Base-by-base conservation (phyloP, 2,797 vertebrate species). In the Mastacembelus armatus region DNA sequence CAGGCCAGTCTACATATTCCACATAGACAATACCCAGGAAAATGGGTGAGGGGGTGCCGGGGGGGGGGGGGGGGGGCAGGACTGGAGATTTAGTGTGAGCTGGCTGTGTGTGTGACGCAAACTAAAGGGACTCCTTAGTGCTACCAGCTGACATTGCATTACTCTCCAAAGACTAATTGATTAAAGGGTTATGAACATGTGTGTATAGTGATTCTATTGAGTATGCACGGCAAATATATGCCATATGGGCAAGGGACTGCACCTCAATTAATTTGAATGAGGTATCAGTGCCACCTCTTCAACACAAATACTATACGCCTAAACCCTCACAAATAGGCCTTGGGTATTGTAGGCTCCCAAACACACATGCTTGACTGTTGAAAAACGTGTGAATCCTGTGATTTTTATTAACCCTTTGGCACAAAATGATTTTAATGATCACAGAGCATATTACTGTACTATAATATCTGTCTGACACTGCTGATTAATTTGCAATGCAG, bases 161-260 rank as follows among this genome's bases (percentile, higher is more conserved):
- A 86, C 76, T 88, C 85, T 84, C 74, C 72, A 74, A 72, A 82
- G 60, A 84, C 85, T 91, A 91, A 93, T 90, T 92, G 88, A 92
- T 92, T 92, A 89, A 88, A 88, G 77, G 67, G 84, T 79, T 85
- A 74, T 85, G 81, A 78, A 70, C 74, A 79, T 80, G 80, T 87
- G 80, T 74, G 64, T 61, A 58, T 74, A 65, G 73, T 68, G 64
- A 81, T 73, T 70, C 26, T 76, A 54, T 57, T 66, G 74, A 66
- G 83, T 30, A 60, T 71, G 78, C 58, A 76, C 68, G 64, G 76
- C 29, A 82, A 85, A 88, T 86, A 78, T 66, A 56, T 62, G 61
- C 86, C 92, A 89, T 91, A 91, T 90, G 90, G 89, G 58, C 38
- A 19, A 88, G 67, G 80, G 80, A 85, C 85, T 88, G 79, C 70